Conservation (phyloP, 2,888 invertebrate species). For the Micropterix aruncella region DNA sequence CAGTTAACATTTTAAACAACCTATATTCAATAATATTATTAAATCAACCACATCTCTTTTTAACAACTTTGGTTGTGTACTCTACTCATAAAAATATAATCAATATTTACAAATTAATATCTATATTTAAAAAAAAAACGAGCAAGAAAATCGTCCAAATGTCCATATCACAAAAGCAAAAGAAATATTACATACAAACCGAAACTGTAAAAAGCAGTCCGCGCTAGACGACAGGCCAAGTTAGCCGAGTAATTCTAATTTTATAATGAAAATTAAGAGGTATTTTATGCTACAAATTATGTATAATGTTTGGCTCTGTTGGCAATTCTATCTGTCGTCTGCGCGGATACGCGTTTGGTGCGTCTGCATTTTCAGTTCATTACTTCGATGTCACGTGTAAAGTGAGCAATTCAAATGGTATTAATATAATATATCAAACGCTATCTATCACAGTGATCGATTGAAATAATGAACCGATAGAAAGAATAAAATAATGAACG, state of each 20-base stretch:
- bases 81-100: conserved; percentile 43
- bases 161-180: neutral
- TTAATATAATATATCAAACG: neutral
- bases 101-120: conserved; percentile 29
- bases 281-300: neutral
- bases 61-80: conserved; percentile 46
- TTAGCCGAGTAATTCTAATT: neutral
- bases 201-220: neutral
- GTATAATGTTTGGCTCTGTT: neutral
- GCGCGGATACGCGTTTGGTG: neutral
- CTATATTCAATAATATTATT: conserved; percentile 28
- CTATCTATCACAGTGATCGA: neutral
- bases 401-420: neutral
- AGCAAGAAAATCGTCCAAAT: neutral
- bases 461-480: neutral
- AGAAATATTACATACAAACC: neutral
- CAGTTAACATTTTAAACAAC: conserved; percentile 13
- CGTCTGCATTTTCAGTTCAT: neutral
- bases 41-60: conserved; percentile 40
- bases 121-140: neutral
- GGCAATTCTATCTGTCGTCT: neutral
- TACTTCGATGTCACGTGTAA: neutral
- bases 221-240: neutral
- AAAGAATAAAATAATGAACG: no score
- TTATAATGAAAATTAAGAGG: neutral